Percentiles rank a stretch among this genome's conserved stretches.
Conservation (phyloP, 2,888 invertebrate genomes). For the Lasioglossum morio region DNA sequence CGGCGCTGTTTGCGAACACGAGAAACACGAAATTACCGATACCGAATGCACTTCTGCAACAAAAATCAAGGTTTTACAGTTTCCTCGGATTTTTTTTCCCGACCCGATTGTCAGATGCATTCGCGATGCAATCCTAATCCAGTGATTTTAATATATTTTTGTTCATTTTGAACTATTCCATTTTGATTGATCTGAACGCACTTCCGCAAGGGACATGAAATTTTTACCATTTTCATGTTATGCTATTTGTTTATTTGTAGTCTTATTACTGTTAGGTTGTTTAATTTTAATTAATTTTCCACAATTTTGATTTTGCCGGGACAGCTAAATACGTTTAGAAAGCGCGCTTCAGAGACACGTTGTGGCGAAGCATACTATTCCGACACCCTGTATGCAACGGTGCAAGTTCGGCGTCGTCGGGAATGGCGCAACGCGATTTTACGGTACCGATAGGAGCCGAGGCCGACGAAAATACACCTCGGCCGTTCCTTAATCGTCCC, state of each 20-base stretch:
- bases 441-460: constrained; percentile 45
- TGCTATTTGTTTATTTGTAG: neutral
- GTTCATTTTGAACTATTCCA: neutral
- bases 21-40: constrained; percentile 4
- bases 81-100: neutral
- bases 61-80: neutral
- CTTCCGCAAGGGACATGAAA: neutral
- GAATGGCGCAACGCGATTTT: constrained; percentile 58
- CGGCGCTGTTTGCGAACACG: neutral
- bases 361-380: neutral
- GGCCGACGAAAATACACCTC: constrained; percentile 62
- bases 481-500: constrained; percentile 49
- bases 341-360: neutral
- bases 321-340: neutral
- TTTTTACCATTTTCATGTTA: neutral
- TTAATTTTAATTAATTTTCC: neutral
- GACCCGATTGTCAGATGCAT: neutral
- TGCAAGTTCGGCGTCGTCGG: constrained; percentile 28
- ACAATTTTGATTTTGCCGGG: neutral
- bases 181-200: neutral
- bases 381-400: neutral
- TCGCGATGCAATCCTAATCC: neutral
- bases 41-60: neutral
- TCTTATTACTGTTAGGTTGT: neutral
- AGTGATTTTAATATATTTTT: neutral